phyloP scores from a whole-genome alignment of 2,113 vertebrate genomes.

The Equus quagga region DNA sequence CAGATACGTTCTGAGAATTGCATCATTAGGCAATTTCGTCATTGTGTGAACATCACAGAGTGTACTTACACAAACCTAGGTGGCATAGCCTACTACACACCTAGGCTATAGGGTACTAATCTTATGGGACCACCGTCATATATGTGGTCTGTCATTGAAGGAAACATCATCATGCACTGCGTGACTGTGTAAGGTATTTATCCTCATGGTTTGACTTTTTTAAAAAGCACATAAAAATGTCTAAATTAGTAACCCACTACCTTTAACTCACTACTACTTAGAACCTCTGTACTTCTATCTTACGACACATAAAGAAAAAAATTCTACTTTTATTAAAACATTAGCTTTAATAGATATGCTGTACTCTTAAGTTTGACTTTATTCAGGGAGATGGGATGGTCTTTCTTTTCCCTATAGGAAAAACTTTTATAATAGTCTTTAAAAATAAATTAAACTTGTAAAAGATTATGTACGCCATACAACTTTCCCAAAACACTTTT shows the following conservation, averaged over 20 bases:
- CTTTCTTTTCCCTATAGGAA: background rate
- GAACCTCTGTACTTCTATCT: background rate
- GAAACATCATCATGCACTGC: too few relatives aligned
- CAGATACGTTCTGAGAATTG: too few relatives aligned
- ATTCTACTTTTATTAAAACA: background rate
- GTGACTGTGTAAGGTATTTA: background rate
- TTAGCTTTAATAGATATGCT: background rate
- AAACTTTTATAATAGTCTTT: background rate
- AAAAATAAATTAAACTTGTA: background rate
- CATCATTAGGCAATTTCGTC: too few relatives aligned
- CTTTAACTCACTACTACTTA: background rate
- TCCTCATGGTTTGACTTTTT: background rate
- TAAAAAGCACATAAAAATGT: background rate
- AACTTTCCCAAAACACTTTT: constrained; percentile 17
- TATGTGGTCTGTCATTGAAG: too few relatives aligned
- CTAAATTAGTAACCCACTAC: background rate
- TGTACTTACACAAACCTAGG: too few relatives aligned
- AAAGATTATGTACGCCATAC: background rate
- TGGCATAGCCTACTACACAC: too few relatives aligned
- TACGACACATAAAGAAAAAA: background rate
- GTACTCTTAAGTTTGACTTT: background rate
- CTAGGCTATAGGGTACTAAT: too few relatives aligned
- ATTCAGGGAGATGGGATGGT: background rate
- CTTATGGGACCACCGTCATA: too few relatives aligned
- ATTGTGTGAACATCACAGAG: too few relatives aligned